Conservation (phyloP, 2,797 vertebrate species). For the Xiphophorus birchmanni region DNA sequence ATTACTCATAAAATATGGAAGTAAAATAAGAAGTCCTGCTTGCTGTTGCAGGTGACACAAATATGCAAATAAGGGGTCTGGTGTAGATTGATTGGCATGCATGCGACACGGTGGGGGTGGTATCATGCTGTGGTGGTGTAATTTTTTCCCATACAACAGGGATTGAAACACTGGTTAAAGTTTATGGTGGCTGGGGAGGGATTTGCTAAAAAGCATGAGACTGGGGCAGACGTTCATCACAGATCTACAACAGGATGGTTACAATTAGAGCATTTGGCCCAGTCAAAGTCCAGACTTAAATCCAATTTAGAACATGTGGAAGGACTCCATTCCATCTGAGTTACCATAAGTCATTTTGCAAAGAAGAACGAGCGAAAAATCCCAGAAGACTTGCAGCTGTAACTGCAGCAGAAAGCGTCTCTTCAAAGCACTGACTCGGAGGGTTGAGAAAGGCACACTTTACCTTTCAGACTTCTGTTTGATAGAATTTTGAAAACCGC, state of each 20-base stretch:
- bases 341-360: background rate
- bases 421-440: background rate
- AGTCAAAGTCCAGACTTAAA: conserved; percentile 3
- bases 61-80: background rate
- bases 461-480: background rate
- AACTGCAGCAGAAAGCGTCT: background rate
- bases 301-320: background rate
- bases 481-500: background rate
- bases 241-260: background rate
- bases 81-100: background rate
- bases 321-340: background rate
- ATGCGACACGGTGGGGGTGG: background rate
- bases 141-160: background rate
- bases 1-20: background rate
- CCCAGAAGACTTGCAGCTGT: background rate
- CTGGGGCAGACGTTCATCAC: background rate
- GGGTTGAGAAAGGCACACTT: background rate
- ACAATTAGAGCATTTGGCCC: background rate
- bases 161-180: background rate
- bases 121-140: background rate
- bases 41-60: background rate
- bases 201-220: background rate
- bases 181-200: background rate
- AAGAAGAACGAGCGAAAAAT: background rate
- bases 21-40: background rate